These are phyloP conservation scores for Megaceryle torquata DNA, from an alignment of 2,113 vertebrate genomes.

Conservation along the genomic window DNA sequence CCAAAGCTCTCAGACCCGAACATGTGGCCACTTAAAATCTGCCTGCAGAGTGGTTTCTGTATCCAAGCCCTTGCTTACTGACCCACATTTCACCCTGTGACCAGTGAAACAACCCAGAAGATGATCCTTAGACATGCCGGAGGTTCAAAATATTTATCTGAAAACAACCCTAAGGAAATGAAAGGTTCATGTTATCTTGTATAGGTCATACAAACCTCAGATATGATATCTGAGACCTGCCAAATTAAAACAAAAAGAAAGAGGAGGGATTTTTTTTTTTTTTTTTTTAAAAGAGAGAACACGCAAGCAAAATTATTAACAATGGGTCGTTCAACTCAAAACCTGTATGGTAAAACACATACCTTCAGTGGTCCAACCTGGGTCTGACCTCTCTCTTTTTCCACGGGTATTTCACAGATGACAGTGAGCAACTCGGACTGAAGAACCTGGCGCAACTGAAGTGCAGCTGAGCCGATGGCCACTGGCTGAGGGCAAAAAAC, in stretches of 20 bases:
- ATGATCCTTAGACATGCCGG: neutral
- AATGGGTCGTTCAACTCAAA: neutral
- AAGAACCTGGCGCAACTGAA: conserved; percentile 78
- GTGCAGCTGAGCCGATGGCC: conserved; percentile 77
- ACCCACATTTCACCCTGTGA: neutral
- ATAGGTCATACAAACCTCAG: neutral
- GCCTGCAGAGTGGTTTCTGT: neutral
- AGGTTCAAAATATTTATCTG: neutral
- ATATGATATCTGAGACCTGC: neutral
- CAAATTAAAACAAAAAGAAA: neutral
- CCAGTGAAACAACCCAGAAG: neutral
- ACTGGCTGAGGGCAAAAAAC: conserved; percentile 75
- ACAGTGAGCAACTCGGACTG: conserved; percentile 75
- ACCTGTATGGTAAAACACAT: neutral
- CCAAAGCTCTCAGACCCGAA: neutral
- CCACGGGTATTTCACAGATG: conserved; percentile 77
- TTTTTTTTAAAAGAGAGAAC: too few relatives aligned
- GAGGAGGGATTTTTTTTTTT: neutral
- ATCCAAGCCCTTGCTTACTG: neutral
- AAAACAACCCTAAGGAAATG: neutral
- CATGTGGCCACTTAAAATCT: neutral
- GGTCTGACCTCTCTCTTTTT: conserved; percentile 54
- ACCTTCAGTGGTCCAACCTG: conserved; percentile 87
- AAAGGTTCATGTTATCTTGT: neutral
- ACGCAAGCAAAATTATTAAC: too few relatives aligned